Conservation (phyloP, 2,797 vertebrate species). For the Eupleurogrammus muticus region DNA sequence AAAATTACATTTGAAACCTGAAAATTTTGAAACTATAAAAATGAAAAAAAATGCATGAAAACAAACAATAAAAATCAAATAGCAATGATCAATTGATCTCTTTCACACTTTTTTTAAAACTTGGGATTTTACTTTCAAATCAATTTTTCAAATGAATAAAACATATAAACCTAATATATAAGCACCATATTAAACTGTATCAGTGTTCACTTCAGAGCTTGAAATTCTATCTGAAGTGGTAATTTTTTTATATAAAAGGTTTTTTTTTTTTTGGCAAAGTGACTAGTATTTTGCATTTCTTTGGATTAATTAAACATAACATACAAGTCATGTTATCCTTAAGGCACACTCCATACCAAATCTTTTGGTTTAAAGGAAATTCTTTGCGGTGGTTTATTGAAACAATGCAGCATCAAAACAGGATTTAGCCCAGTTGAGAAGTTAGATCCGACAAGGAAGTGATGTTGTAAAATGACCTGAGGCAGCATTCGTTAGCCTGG, state of each 20-base stretch:
- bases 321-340: constrained; percentile 30
- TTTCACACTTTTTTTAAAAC: too few species aligned
- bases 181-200: constrained; percentile 29
- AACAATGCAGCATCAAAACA: constrained; percentile 47
- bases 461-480: constrained; percentile 60
- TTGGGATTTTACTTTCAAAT: too few species aligned
- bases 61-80: too few species aligned
- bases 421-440: constrained; percentile 34
- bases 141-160: too few species aligned
- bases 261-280: constrained; percentile 58
- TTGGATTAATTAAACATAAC: constrained; percentile 52
- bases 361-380: constrained; percentile 36
- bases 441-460: constrained; percentile 16
- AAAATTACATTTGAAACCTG: too few species aligned
- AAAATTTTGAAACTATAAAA: too few species aligned
- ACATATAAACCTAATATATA: too few species aligned
- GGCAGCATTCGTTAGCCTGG: constrained; percentile 58
- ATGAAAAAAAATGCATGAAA: too few species aligned
- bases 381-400: constrained; percentile 33
- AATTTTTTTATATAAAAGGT: constrained; percentile 37
- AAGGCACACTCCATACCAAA: constrained; percentile 66
- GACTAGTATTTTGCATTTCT: constrained; percentile 55
- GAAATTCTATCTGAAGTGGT: constrained; percentile 49
- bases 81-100: too few species aligned
- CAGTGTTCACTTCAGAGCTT: constrained; percentile 55